Evolutionary conservation across 2,113 vertebrate genomes (phyloP).

Genomic region (Dipodomys stephensi): DNA sequence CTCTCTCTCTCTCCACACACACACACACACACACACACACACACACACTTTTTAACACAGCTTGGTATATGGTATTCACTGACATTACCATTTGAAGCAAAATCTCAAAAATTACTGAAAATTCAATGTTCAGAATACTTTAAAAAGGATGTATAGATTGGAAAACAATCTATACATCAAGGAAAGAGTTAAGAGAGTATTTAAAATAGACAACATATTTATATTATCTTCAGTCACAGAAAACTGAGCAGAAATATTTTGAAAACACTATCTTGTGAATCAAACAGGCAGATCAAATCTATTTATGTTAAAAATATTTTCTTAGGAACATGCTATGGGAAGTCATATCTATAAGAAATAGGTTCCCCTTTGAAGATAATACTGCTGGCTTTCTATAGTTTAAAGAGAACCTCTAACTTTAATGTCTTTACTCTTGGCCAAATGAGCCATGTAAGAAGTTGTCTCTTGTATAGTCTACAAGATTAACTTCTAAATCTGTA

Average conservation of each 20-base stretch:
- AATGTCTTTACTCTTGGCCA: neutral
- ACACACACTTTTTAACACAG: neutral
- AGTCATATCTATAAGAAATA: neutral
- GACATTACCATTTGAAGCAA: neutral
- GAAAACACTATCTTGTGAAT: conserved; percentile 12
- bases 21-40: no score
- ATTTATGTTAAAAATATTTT: neutral
- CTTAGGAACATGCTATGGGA: neutral
- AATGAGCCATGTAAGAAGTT: rapidly evolving
- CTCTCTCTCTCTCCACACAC: neutral
- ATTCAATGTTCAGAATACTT: conserved; percentile 13
- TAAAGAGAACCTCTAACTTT: neutral
- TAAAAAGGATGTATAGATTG: conserved; percentile 14
- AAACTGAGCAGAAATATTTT: conserved; percentile 17
- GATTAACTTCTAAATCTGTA: neutral
- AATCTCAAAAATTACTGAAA: conserved; percentile 33
- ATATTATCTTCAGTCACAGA: conserved; percentile 5
- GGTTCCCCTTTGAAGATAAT: neutral
- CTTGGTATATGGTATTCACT: neutral
- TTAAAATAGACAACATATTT: neutral
- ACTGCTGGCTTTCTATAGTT: neutral
- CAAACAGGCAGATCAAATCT: neutral
- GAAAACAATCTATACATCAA: conserved; percentile 5
- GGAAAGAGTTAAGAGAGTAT: neutral
- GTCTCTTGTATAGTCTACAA: neutral